phyloP scores from a whole-genome alignment of 2,888 invertebrate genomes.

The Tachina fera region DNA sequence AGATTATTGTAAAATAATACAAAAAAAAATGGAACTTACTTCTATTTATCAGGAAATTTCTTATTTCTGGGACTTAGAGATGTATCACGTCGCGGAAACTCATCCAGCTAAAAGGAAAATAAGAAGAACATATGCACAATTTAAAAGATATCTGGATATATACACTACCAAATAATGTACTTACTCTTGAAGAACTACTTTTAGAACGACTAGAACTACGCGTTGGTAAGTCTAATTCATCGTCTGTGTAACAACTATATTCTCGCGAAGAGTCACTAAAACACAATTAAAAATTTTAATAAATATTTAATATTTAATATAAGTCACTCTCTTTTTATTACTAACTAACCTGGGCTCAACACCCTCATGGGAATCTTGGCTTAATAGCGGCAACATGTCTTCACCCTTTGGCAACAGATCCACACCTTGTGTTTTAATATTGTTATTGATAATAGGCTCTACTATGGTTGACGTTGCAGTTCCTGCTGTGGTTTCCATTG shows the following conservation, averaged over 20 bases:
- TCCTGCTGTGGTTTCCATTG: slow-evolving; percentile 63
- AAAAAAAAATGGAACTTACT: slow-evolving; percentile 41
- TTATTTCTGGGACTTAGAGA: slow-evolving; percentile 78
- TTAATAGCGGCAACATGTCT: slow-evolving; percentile 84
- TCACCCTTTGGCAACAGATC: slow-evolving; percentile 82
- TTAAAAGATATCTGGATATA: neutral
- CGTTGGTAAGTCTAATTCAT: slow-evolving; percentile 76
- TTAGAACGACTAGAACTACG: slow-evolving; percentile 73
- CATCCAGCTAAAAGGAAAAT: slow-evolving; percentile 75
- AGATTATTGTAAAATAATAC: neutral
- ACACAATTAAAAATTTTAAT: neutral
- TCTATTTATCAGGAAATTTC: slow-evolving; percentile 79
- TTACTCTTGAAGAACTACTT: slow-evolving; percentile 75
- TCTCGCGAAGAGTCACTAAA: slow-evolving; percentile 85
- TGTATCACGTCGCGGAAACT: slow-evolving; percentile 80
- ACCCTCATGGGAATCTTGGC: slow-evolving; percentile 81
- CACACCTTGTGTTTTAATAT: slow-evolving; percentile 78
- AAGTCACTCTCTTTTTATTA: neutral
- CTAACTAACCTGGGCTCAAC: slow-evolving; percentile 79
- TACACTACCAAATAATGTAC: slow-evolving; percentile 10
- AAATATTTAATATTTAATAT: neutral
- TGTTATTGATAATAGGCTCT: slow-evolving; percentile 72
- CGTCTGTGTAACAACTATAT: slow-evolving; percentile 83
- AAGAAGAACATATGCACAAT: slow-evolving; percentile 6
- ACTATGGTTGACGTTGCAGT: slow-evolving; percentile 71